These are phyloP conservation scores for Metopolophium dirhodum DNA, from an alignment of 1,140 invertebrate genomes.

Conservation along the genomic window DNA sequence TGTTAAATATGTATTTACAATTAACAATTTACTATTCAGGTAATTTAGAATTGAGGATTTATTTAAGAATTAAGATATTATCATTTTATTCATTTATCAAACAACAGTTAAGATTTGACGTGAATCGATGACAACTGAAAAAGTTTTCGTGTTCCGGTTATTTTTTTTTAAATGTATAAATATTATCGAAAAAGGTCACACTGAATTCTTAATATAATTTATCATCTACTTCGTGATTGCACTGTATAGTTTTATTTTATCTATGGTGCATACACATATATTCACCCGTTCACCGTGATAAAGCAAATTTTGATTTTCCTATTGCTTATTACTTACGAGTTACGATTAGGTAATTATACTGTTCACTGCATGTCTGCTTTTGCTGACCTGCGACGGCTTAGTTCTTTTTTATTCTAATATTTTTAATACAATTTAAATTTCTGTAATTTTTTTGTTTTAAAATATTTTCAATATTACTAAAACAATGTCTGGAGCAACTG, in stretches of 20 bases:
- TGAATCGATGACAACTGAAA: conserved; percentile 18
- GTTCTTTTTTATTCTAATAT: not conserved
- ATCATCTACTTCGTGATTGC: not conserved
- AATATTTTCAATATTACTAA: not conserved
- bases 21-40: not conserved
- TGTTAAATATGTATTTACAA: not conserved
- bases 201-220: not conserved
- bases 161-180: not conserved
- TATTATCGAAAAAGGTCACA: not conserved
- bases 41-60: not conserved
- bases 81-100: not conserved
- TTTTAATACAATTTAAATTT: not conserved
- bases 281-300: conserved; percentile 17
- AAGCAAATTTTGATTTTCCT: not conserved
- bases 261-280: not conserved
- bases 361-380: not conserved
- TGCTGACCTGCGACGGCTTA: not conserved
- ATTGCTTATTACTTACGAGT: no score
- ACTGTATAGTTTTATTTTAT: not conserved
- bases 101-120: not conserved
- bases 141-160: not conserved
- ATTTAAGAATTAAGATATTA: no score
- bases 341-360: not conserved
- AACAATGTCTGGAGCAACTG: conserved; percentile 69
- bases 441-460: not conserved